phyloP scores from a whole-genome alignment of 2,113 vertebrate species.

The Atlantisia rogersi region DNA sequence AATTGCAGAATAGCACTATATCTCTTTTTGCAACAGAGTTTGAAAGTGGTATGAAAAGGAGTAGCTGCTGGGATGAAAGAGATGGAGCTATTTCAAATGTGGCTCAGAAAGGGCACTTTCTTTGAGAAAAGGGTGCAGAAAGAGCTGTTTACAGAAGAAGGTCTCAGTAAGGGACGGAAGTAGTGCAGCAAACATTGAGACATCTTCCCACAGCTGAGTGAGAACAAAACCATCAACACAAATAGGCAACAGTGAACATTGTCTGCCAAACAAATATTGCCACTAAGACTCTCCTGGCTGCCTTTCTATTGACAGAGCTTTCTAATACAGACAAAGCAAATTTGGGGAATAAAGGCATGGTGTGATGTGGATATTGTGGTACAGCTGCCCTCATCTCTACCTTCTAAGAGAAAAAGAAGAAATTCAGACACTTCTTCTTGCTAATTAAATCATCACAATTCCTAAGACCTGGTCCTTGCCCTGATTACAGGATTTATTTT shows the following conservation, averaged over 20 bases:
- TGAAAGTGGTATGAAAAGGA: background rate
- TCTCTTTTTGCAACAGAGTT: background rate
- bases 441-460: background rate
- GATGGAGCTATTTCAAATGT: background rate
- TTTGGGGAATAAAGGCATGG: background rate
- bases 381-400: background rate
- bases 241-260: background rate
- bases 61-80: background rate
- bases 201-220: background rate
- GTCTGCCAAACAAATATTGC: background rate
- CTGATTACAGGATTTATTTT: background rate
- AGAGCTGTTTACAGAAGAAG: background rate
- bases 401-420: background rate
- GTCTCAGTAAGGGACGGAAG: background rate
- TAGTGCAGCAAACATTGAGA: background rate
- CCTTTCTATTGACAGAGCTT: conserved; percentile 3
- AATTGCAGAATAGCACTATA: accelerated
- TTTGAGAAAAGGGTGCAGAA: background rate
- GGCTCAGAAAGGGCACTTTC: background rate
- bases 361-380: background rate
- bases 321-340: background rate
- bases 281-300: background rate
- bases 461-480: background rate
- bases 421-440: background rate
- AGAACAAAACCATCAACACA: background rate